Percentiles rank a stretch among this genome's conserved stretches.
phyloP scores from a whole-genome alignment of 2,888 invertebrate genomes.

The Ophion costatus region DNA sequence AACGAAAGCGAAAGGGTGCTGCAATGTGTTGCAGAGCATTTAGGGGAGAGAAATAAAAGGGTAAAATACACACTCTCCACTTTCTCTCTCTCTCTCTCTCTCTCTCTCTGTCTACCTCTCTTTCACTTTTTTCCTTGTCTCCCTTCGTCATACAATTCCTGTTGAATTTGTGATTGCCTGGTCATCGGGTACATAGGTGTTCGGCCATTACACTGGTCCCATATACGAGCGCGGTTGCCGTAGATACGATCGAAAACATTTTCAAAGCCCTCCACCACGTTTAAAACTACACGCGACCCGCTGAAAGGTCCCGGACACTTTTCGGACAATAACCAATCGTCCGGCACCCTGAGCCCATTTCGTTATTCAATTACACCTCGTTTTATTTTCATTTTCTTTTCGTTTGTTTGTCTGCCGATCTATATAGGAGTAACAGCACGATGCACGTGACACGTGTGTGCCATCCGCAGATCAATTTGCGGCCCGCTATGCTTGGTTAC shows the following conservation, averaged over 20 bases:
- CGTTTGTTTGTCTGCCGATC: conserved; percentile 4
- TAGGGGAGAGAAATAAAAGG: conserved; percentile 52
- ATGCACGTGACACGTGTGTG: conserved; percentile 23
- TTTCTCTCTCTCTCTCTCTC: conserved; percentile 8
- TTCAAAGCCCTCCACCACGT: conserved; percentile 52
- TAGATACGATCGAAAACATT: conserved; percentile 65
- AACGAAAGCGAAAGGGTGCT: conserved; percentile 47
- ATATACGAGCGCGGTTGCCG: conserved; percentile 8
- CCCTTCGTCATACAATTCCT: conserved; percentile 41
- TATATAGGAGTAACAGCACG: conserved; percentile 16
- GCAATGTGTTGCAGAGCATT: conserved; percentile 23
- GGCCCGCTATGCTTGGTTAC: conserved; percentile 31
- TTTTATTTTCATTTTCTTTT: conserved; percentile 11
- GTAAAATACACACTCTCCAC: conserved; percentile 32
- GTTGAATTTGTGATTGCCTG: conserved; percentile 54
- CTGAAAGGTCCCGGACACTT: conserved; percentile 60
- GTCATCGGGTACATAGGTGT: conserved; percentile 30
- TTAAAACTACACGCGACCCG: conserved; percentile 49
- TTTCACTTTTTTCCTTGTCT: conserved; percentile 24
- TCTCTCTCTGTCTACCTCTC: conserved; percentile 3
- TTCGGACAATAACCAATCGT: conserved; percentile 65
- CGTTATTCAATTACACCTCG: conserved; percentile 62
- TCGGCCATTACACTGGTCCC: conserved; percentile 53
- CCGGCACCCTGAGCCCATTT: conserved; percentile 57
- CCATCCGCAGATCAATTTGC: conserved; percentile 56